Percentiles rank a stretch among this genome's conserved stretches.
These are phyloP conservation scores for Chrysoperla carnea DNA, from an alignment of 1,140 invertebrate genomes.

Conservation along the genomic window DNA sequence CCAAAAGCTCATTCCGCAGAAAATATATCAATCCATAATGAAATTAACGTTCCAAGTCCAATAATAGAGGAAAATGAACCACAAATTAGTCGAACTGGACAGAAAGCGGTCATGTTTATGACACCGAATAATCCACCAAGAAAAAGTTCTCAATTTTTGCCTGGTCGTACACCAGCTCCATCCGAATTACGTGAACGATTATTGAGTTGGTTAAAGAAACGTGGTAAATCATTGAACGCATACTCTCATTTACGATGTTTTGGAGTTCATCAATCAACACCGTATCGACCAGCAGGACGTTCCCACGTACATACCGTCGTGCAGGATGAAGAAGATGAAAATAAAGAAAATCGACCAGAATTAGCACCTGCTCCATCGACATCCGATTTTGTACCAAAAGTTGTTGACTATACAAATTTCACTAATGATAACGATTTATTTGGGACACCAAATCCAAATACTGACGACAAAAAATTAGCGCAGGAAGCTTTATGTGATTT, in stretches of 20 bases:
- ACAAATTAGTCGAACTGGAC: neutral
- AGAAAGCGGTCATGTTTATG: neutral
- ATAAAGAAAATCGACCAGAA: constrained; percentile 27
- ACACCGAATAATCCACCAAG: neutral
- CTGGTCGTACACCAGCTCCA: constrained; percentile 15
- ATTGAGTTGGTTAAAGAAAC: constrained; percentile 27
- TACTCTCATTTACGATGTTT: constrained; percentile 34
- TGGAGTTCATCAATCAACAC: constrained; percentile 20
- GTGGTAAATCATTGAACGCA: constrained; percentile 25
- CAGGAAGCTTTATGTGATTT: constrained; percentile 19
- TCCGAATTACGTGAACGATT: constrained; percentile 24
- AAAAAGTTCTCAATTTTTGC: too few relatives aligned
- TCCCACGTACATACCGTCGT: constrained; percentile 1
- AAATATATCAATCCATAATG: neutral
- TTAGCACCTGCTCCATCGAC: too few relatives aligned
- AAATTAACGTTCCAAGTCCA: neutral
- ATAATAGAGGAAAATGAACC: neutral
- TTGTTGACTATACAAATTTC: constrained; percentile 1
- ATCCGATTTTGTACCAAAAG: neutral
- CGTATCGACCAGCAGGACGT: constrained; percentile 5
- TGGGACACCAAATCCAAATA: constrained; percentile 2
- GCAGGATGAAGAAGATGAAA: constrained; percentile 23
- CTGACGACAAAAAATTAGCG: constrained; percentile 2
- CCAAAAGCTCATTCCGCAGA: neutral
- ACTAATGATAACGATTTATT: constrained; percentile 2